Evolutionary conservation across 2,797 vertebrate genomes (phyloP), one percentile per base, ranked within the genome.

Genomic region (Gallirallus australis): DNA sequence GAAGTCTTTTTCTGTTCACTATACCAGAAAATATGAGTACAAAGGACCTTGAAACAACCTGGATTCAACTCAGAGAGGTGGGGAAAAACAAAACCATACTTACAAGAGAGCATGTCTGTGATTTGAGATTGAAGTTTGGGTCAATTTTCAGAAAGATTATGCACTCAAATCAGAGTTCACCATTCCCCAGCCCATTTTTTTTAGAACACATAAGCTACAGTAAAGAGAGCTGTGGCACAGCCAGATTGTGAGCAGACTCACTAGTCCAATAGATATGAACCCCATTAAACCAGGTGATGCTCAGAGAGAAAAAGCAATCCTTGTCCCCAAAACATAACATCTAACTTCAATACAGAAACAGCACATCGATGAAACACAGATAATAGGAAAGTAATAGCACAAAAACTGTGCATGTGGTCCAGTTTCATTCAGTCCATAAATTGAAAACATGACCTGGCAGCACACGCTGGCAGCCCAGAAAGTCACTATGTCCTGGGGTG

Each of bases 341-440:
- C 24, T 54, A 14, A 19, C 31, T 82, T 33, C 3, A 31, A 33
- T 7, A 28, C 7, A 12, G 0, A 1, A 50, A 18, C 18, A 68
- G n/a, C 0, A 7, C 14, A 8, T 19, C 17, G 12, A 24, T 12
- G 30, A 24, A 35, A 59, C 56, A 15, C 24, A 64, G 31, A 68
- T n/a, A 42, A 20, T 0, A 8, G 11, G 9, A 71, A 37, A 45
- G 28, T 7, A 18, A 1, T 0, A 64, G 16, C 1, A 60, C 15
- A 35, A 13, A 13, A 71, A 28, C 6, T 15, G 12, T 21, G 35
- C 18, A 3, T 0, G 10, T 23, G 28, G 25, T 4, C 16, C 52
- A 20, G 59, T 15, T 53, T 16, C 31, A 15, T 28, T 8, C 61
- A 56, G 16, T 2, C 19, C 59, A 10, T 2, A 35, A 45, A 45